phyloP scores from a whole-genome alignment of 2,888 invertebrate species.

The Caenorhabditis virilis region DNA sequence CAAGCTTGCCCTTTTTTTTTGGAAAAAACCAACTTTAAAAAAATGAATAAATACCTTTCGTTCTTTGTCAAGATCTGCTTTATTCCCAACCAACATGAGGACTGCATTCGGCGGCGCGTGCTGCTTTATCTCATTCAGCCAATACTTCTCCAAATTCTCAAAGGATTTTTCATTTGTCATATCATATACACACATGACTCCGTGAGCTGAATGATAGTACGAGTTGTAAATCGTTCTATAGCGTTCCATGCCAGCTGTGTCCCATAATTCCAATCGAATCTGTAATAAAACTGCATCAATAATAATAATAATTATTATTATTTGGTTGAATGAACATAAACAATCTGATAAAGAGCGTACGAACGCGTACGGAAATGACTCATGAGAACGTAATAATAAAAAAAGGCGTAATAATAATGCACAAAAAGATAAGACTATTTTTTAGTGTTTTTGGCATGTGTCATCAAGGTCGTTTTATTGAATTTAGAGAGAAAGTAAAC shows the following conservation, averaged over 20 bases:
- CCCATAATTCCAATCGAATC: conserved; percentile 62
- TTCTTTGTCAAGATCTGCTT: conserved; percentile 67
- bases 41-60: conserved; percentile 41
- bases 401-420: not conserved
- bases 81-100: conserved; percentile 68
- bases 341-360: too few species aligned
- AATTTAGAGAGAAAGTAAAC: not conserved
- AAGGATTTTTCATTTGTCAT: conserved; percentile 64
- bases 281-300: too few species aligned
- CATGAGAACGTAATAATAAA: too few species aligned
- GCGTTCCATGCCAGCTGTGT: conserved; percentile 68
- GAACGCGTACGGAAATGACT: too few species aligned
- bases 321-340: too few species aligned
- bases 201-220: conserved; percentile 69
- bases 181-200: conserved; percentile 69
- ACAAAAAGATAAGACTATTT: not conserved
- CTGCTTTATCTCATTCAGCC: conserved; percentile 66
- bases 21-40: not conserved
- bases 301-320: too few species aligned
- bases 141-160: conserved; percentile 68
- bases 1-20: not conserved
- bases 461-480: not conserved
- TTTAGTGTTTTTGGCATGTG: too few species aligned
- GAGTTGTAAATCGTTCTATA: conserved; percentile 68
- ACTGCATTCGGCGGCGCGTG: conserved; percentile 69